phyloP scores from a whole-genome alignment of 2,888 invertebrate genomes.

The Diarsia rubi region DNA sequence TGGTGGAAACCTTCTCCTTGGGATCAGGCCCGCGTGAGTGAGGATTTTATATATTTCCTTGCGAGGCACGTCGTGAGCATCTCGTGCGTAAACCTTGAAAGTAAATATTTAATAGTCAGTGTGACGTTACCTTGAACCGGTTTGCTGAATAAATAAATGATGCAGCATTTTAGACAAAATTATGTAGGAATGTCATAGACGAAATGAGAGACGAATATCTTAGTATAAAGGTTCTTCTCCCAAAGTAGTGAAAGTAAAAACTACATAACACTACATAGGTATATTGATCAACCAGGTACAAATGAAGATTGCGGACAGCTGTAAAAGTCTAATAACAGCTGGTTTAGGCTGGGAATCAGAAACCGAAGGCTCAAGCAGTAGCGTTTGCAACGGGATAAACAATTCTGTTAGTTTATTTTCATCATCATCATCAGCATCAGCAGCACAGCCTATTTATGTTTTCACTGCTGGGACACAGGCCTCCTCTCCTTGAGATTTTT shows the following conservation, averaged over 20 bases:
- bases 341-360: not conserved
- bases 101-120: slow-evolving; percentile 25
- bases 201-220: not conserved
- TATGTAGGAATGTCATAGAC: slow-evolving; percentile 5
- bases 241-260: too few species aligned
- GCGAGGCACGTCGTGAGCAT: slow-evolving; percentile 91
- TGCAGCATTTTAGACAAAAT: not conserved
- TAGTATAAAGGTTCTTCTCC: too few species aligned
- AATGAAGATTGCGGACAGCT: not conserved
- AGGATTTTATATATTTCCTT: slow-evolving; percentile 92
- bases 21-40: slow-evolving; percentile 92
- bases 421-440: too few species aligned
- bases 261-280: not conserved
- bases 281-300: not conserved
- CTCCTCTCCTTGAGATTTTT: too few species aligned
- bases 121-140: not conserved
- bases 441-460: too few species aligned
- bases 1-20: slow-evolving; percentile 70
- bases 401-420: not conserved
- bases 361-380: not conserved
- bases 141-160: slow-evolving; percentile 18
- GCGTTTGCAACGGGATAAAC: not conserved
- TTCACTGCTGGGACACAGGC: too few species aligned
- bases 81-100: slow-evolving; percentile 90
- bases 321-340: not conserved